Evolutionary conservation across 2,888 invertebrate species (phyloP).

Genomic region (Cryptus armator): DNA sequence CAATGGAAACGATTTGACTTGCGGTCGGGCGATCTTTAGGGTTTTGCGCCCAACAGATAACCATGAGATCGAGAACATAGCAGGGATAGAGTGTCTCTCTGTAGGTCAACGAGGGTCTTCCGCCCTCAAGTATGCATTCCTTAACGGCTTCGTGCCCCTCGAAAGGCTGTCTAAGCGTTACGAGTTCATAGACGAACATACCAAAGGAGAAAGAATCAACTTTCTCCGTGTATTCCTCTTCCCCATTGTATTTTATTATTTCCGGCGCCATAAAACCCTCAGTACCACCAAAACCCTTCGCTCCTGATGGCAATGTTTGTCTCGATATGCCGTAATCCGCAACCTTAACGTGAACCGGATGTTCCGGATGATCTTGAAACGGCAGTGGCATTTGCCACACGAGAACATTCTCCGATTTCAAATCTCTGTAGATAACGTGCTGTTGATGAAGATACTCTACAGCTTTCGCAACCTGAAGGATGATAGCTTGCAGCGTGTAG

Average conservation of each 20-base stretch:
- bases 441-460: conserved; percentile 97
- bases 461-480: conserved; percentile 96
- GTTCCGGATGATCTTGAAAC: conserved; percentile 89
- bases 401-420: conserved; percentile 98
- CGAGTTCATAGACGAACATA: conserved; percentile 98
- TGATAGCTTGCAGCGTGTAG: conserved; percentile 93
- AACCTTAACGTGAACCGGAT: conserved; percentile 94
- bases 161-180: conserved; percentile 97
- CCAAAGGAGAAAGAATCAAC: conserved; percentile 99
- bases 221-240: conserved; percentile 99
- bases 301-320: conserved; percentile 94
- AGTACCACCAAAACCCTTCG: conserved; percentile 99
- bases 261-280: conserved; percentile 99
- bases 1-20: conserved; percentile 96
- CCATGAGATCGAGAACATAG: conserved; percentile 97
- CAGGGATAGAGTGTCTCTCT: conserved; percentile 94
- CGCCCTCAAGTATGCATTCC: conserved; percentile 98
- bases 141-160: conserved; percentile 99
- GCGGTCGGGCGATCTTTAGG: conserved; percentile 96
- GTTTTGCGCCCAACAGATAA: conserved; percentile 97
- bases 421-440: conserved; percentile 96
- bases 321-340: conserved; percentile 99
- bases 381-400: conserved; percentile 98
- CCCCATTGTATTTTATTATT: conserved; percentile 99
- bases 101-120: conserved; percentile 94